A percentile compares a stretch with the other conserved stretches of the same genome.
phyloP scores from a whole-genome alignment of 2,797 vertebrate genomes.

The Pteropus rufus region DNA sequence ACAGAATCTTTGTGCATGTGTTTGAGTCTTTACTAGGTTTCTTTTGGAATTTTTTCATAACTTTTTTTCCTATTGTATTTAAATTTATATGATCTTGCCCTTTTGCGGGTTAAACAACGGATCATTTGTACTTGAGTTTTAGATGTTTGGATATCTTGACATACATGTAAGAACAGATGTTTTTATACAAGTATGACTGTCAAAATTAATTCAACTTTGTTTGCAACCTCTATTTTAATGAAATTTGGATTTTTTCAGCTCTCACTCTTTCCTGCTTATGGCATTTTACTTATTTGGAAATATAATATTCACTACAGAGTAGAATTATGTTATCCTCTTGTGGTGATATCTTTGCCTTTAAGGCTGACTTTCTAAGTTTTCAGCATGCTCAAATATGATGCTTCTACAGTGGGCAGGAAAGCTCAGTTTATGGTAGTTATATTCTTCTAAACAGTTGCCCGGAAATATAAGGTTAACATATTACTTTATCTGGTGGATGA shows the following conservation, averaged over 20 bases:
- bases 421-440: background rate
- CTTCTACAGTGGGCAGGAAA: background rate
- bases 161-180: constrained; percentile 35
- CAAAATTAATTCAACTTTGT: constrained; percentile 43
- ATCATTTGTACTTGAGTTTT: background rate
- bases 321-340: background rate
- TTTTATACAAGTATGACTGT: constrained; percentile 41
- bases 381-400: background rate
- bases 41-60: background rate
- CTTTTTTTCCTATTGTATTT: background rate
- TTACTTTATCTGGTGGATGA: background rate
- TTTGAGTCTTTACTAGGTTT: constrained; percentile 6
- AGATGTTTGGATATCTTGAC: background rate
- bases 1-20: background rate
- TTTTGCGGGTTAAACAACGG: constrained; percentile 26
- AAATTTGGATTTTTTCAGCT: constrained; percentile 6
- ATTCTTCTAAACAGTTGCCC: background rate
- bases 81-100: background rate
- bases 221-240: constrained; percentile 40
- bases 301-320: background rate
- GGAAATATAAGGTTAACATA: background rate
- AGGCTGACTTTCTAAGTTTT: background rate
- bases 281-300: constrained; percentile 48
- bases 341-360: constrained; percentile 23
- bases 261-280: constrained; percentile 6